Conservation (phyloP, 2,113 vertebrate species). For the Platysternon megacephalum region DNA sequence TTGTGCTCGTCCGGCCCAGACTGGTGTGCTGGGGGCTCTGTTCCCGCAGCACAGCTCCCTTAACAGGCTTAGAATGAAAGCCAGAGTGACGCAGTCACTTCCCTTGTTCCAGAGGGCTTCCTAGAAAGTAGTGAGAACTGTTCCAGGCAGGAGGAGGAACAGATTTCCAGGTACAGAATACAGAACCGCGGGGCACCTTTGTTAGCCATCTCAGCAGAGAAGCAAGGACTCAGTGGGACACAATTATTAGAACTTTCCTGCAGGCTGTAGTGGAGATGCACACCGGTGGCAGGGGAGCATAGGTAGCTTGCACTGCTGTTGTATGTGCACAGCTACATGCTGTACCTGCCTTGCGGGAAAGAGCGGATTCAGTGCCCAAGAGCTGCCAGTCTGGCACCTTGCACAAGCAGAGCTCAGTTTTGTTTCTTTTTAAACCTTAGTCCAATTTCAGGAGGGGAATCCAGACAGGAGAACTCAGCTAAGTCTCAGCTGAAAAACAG, state of each 20-base stretch:
- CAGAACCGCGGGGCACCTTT: background rate
- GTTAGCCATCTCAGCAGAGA: background rate
- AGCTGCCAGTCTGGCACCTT: background rate
- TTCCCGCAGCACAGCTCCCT: background rate
- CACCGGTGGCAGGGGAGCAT: background rate
- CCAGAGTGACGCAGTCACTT: background rate
- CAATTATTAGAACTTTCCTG: too few species aligned
- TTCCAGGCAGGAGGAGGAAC: background rate
- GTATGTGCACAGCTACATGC: background rate
- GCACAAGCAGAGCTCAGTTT: background rate
- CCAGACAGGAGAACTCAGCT: too few species aligned
- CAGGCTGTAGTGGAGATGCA: background rate
- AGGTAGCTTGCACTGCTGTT: too few species aligned
- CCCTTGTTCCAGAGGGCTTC: background rate
- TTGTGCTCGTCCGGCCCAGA: background rate
- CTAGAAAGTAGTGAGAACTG: background rate
- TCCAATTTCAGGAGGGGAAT: background rate
- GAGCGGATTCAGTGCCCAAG: too few species aligned
- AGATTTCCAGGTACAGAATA: background rate
- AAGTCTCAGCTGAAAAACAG: too few species aligned
- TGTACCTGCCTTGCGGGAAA: background rate
- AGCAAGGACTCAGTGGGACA: background rate
- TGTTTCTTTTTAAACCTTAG: background rate
- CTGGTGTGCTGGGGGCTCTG: too few species aligned
- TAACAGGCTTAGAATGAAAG: background rate